Conservation (phyloP, 2,888 invertebrate genomes). For the Tridacna gigas region DNA sequence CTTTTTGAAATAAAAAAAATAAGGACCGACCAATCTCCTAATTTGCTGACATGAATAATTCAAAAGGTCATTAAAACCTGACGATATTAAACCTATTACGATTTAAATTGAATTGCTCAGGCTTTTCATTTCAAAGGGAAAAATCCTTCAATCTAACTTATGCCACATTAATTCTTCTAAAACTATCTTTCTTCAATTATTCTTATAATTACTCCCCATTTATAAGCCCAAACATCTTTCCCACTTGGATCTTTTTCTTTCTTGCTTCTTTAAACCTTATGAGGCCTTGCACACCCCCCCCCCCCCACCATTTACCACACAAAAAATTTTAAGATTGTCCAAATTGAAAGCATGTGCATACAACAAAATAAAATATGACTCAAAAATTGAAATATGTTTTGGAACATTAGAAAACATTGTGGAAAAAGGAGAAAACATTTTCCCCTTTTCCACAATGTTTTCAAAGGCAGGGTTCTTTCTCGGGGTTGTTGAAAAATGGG, state of each 20-base stretch:
- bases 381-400: no score
- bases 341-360: no score
- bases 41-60: slow-evolving; percentile 29
- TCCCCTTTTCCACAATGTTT: no score
- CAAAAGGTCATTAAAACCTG: slow-evolving; percentile 31
- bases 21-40: slow-evolving; percentile 17
- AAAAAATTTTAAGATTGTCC: no score
- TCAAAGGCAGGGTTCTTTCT: no score
- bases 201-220: slow-evolving; percentile 31
- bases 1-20: not conserved
- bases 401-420: no score
- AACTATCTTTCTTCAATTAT: slow-evolving; percentile 40
- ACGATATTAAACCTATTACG: slow-evolving; percentile 31
- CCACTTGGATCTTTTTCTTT: not conserved
- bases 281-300: no score
- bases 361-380: no score
- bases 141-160: slow-evolving; percentile 35
- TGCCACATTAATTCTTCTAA: slow-evolving; percentile 36
- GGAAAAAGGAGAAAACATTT: no score
- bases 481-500: no score
- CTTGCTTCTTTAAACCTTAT: no score
- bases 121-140: slow-evolving; percentile 30
- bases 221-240: not conserved
- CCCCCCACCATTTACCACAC: no score
- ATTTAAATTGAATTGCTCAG: slow-evolving; percentile 26